Base-by-base conservation (phyloP, 2,888 invertebrate genomes). In the Macrophya annulata region DNA sequence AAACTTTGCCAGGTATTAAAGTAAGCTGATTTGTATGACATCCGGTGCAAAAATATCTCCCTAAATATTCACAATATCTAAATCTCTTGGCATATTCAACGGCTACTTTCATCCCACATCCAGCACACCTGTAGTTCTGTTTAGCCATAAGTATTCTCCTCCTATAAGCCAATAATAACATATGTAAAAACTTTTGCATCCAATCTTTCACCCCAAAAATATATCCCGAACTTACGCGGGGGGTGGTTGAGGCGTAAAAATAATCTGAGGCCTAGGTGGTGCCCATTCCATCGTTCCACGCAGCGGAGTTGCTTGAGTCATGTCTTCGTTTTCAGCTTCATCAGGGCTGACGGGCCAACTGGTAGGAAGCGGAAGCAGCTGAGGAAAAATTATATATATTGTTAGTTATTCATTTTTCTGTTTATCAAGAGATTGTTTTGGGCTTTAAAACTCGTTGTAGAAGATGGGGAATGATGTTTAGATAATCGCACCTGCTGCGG, bases 211-310 rank as follows among this genome's bases (percentile, higher is more conserved):
- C 65, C 12, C 48, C 40, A 0, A 48, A 84, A 68, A 48, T 9
- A 51, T 4, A 48, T 31, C 79, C 84, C n/a, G 65, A 86, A 93
- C 95, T 94, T 94, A 97, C 97, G 95, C 95, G 68, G 96, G 95
- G 15, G 94, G 88, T 4, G 96, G 96, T 94, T 97, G 97, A 85
- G 96, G 94, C 2, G 96, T 97, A 90, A 97, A 97, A 88, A 98
- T 97, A 83, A 98, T 96, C 93, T 98, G 98, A 51, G 96, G 95
- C 85, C 98, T 94, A 0, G 97, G 97, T 17, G 98, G 98, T 0
- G 98, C 98, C 98, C 98, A 98, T 90, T 97, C 97, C 77, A 95
- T 93, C 17, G 97, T 97, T 9, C 98, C 98, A 59, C 98, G 94
- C 37, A 97, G 93, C 40, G 96, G 94, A 68, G 94, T 94, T 88